These are phyloP conservation scores for Amphimedon queenslandica DNA, from an alignment of 37 sponge, comb jelly and placozoan species.

Conservation along the genomic window DNA sequence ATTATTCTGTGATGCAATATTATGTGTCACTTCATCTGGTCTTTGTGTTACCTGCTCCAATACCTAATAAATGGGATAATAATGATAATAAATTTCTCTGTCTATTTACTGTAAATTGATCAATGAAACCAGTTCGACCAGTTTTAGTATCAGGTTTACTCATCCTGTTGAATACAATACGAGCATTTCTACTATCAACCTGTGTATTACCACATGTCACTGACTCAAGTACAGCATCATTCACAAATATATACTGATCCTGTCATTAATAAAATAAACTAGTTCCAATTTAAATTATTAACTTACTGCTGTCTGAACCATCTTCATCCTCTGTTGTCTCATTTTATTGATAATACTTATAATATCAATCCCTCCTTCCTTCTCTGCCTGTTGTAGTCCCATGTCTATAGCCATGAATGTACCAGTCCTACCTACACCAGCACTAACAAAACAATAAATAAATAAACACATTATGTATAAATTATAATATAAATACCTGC, in stretches of 20 bases:
- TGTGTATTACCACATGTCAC: constrained; percentile 62
- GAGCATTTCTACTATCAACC: constrained; percentile 18
- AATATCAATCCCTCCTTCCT: constrained; percentile 45
- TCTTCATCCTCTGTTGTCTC: constrained; percentile 65
- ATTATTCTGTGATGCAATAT: constrained; percentile 5
- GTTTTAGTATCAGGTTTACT: constrained; percentile 18
- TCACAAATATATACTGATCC: constrained; percentile 66
- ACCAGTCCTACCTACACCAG: constrained; percentile 80
- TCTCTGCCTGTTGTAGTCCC: constrained; percentile 50
- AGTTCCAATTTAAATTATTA: neutral
- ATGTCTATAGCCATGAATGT: constrained; percentile 63
- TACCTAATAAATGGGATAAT: constrained; percentile 4
- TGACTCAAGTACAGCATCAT: constrained; percentile 62
- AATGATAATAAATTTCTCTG: neutral
- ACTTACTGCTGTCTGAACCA: constrained; percentile 64
- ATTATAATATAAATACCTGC: constrained; percentile 1
- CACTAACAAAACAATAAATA: constrained; percentile 61
- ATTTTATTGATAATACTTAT: constrained; percentile 31
- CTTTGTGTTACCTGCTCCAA: constrained; percentile 13
- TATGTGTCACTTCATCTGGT: neutral
- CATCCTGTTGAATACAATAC: constrained; percentile 9
- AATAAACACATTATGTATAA: neutral
- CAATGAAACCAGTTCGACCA: constrained; percentile 39
- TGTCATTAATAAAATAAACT: constrained; percentile 6
- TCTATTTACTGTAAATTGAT: constrained; percentile 53